Base-by-base conservation (phyloP, 35 echinoderm and acorn worm genomes). In the Ophioderma brevispina region DNA sequence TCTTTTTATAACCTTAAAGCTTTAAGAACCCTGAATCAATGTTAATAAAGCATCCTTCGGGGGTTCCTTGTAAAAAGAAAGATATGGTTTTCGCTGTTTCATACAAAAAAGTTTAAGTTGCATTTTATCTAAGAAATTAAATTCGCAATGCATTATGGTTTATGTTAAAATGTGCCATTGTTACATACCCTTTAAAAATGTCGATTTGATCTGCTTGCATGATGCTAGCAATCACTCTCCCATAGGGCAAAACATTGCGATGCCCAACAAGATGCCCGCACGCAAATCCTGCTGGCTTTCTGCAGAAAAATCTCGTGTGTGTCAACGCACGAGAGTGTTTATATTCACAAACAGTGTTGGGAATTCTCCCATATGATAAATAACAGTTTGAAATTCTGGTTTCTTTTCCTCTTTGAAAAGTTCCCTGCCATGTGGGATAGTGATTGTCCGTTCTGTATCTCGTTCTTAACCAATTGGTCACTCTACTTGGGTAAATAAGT, bases 171-270 rank as follows among this genome's bases (percentile, higher is more conserved):
- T n/a, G n/a, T n/a, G n/a, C n/a, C n/a, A n/a, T n/a, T n/a, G n/a
- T n/a, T 70, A 70, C 59, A 70, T 70, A 70, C 59, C 59, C 59
- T 70, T 70, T 25, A 70, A 70, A 70, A 30, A 70, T 70, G 23
- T 70, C 59, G 23, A 70, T 25, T 15, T 70, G 59, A 70, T 70
- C 59, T 3, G 3, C 28, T 30, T 30, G 5, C 59, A 70, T 70
- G 2, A 70, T 70, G 28, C n/a, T 70, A 18, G 59, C 15, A 4
- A 25, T 70, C 6, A 70, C 59, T 70, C n/a, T 70, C n/a, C 59
- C 59, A 70, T 70, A 70, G n/a, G 59, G 28, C n/a, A 70, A 70
- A 70, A 70, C 28, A 70, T 70, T 70, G 17, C 59, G 59, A 70
- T 70, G 59, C 2, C 59, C 59, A 18, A 70, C 59, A 13, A 70